Conservation (phyloP, 2,113 vertebrate species). For the Falcunculus frontatus region DNA sequence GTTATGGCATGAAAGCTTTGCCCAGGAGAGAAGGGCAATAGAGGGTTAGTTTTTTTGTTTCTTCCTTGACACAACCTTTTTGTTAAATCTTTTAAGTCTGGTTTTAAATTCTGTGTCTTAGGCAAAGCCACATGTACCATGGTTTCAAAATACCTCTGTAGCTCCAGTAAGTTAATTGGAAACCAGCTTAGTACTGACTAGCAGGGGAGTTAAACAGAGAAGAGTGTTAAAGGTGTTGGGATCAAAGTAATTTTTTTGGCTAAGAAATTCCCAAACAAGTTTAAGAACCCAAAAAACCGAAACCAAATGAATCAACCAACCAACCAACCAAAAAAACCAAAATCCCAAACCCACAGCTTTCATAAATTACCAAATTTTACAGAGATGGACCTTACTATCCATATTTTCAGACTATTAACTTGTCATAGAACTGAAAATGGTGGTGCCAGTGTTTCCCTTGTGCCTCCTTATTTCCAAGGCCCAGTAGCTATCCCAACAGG, state of each 20-base stretch:
- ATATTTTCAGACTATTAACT: background rate
- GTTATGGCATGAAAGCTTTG: background rate
- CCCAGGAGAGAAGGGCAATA: background rate
- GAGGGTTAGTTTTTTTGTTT: background rate
- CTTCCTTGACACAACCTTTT: background rate
- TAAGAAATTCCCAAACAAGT: background rate
- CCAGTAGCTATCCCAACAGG: background rate
- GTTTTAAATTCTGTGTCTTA: background rate
- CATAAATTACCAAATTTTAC: background rate
- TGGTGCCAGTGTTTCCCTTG: background rate
- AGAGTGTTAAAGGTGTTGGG: fast-evolving
- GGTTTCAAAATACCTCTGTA: background rate
- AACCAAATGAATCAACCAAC: background rate
- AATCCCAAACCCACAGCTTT: background rate
- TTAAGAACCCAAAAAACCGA: background rate
- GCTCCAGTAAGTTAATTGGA: background rate
- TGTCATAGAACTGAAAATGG: background rate
- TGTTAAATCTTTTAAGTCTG: background rate
- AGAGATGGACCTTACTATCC: background rate
- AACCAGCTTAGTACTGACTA: background rate
- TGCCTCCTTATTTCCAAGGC: background rate
- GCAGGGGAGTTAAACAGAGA: background rate
- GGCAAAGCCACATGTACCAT: background rate
- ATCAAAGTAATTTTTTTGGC: background rate
- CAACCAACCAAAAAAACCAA: background rate